A percentile compares a stretch with the other conserved stretches of the same genome.
phyloP scores from a whole-genome alignment of 2,888 invertebrate genomes.

The Temnothorax ravouxi region DNA sequence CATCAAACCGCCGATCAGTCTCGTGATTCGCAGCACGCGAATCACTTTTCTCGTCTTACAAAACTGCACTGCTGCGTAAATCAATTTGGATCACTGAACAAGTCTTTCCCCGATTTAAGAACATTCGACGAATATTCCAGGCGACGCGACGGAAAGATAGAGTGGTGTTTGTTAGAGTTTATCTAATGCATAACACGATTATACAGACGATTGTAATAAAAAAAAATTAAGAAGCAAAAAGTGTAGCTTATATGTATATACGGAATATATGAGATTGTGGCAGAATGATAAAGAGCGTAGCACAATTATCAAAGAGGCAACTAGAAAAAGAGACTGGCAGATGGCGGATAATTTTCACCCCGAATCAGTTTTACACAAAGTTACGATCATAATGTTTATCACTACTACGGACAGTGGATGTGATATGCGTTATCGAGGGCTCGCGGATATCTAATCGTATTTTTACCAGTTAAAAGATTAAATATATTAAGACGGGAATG shows the following conservation, averaged over 20 bases:
- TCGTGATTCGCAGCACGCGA: slow-evolving; percentile 51
- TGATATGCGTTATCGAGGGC: slow-evolving; percentile 19
- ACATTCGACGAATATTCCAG: slow-evolving; percentile 2
- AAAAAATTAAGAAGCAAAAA: background rate
- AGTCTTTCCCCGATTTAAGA: slow-evolving; percentile 7
- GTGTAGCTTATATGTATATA: background rate
- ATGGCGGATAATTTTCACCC: slow-evolving; percentile 18
- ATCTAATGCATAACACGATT: background rate
- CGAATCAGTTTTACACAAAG: background rate
- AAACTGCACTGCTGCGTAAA: slow-evolving; percentile 40
- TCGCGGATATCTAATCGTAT: slow-evolving; percentile 20
- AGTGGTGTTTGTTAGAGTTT: background rate
- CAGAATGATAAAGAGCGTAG: background rate
- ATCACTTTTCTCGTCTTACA: slow-evolving; percentile 35
- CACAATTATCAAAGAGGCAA: background rate
- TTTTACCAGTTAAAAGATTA: slow-evolving; percentile 1
- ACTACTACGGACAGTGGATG: slow-evolving; percentile 1
- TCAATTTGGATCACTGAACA: slow-evolving; percentile 33
- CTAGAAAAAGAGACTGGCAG: slow-evolving; percentile 5
- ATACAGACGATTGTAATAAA: background rate
- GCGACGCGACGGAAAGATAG: background rate
- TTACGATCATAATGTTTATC: slow-evolving; percentile 7
- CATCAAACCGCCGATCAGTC: slow-evolving; percentile 26
- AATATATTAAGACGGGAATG: background rate
- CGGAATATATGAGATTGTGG: background rate